phyloP scores from a whole-genome alignment of 2,113 vertebrate genomes.

The Coturnix japonica region DNA sequence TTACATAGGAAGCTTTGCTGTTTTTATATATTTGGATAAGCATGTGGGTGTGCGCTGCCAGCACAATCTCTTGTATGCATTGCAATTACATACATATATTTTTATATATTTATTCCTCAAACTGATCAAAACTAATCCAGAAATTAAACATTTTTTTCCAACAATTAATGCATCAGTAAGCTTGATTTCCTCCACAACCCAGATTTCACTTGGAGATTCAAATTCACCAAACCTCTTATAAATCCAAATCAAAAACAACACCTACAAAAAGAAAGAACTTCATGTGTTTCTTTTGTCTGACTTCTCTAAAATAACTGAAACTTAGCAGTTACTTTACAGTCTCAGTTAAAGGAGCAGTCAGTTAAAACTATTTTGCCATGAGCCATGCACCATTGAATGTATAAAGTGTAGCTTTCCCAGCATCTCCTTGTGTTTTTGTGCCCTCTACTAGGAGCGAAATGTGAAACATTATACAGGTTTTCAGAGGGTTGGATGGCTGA shows the following conservation, averaged over 20 bases:
- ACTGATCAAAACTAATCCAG: neutral
- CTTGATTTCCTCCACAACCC: neutral
- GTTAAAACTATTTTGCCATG: neutral
- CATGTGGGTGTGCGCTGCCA: accelerated
- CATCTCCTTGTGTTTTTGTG: neutral
- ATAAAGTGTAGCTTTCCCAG: neutral
- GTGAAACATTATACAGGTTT: neutral
- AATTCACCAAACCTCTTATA: neutral
- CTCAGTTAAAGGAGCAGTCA: neutral
- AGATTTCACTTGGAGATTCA: neutral
- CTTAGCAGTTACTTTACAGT: neutral
- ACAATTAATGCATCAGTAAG: neutral
- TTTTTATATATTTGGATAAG: neutral
- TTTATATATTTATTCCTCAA: neutral
- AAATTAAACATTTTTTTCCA: neutral
- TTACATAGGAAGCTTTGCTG: neutral
- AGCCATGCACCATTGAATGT: neutral
- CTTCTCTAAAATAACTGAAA: neutral
- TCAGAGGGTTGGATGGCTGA: neutral
- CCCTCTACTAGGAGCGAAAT: neutral
- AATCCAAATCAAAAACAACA: neutral
- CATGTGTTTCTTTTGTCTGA: neutral
- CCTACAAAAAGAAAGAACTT: neutral
- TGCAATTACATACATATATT: neutral
- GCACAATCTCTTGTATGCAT: neutral